Percentiles rank a stretch among this genome's conserved stretches.
phyloP scores from a whole-genome alignment of 2,888 invertebrate species.

The Lasioglossum villosulum region DNA sequence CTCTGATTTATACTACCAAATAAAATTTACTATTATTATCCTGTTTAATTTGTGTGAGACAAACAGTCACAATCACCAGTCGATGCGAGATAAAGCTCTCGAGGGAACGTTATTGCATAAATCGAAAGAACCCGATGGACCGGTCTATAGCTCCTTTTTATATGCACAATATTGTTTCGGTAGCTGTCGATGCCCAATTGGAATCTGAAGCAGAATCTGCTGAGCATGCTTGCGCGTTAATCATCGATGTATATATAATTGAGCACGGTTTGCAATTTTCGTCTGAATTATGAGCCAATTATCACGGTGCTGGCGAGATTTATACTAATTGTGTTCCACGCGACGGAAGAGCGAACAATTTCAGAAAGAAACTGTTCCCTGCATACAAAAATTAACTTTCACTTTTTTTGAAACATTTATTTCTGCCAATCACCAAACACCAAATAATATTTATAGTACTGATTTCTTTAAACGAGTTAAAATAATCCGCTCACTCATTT shows the following conservation, averaged over 20 bases:
- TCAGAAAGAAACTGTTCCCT: not conserved
- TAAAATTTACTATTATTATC: conserved; percentile 1
- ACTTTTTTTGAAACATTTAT: not conserved
- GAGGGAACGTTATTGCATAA: not conserved
- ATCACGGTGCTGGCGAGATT: conserved; percentile 2
- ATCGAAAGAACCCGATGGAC: not conserved
- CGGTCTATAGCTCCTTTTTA: conserved; percentile 2
- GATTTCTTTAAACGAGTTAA: no score
- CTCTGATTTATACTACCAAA: not conserved
- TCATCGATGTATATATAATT: conserved; percentile 45
- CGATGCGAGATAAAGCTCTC: conserved; percentile 10
- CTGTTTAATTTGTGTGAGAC: conserved; percentile 5
- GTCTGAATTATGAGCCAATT: conserved; percentile 37
- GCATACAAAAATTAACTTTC: not conserved
- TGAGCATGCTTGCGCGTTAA: conserved; percentile 34
- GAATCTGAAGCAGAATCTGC: conserved; percentile 26
- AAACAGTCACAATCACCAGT: conserved; percentile 11
- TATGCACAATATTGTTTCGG: conserved; percentile 1
- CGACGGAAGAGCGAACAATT: not conserved
- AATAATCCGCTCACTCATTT: not conserved
- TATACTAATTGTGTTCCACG: not conserved
- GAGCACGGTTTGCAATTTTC: conserved; percentile 34
- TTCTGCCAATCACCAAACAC: not conserved
- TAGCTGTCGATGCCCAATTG: conserved; percentile 4
- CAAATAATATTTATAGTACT: not conserved